Evolutionary conservation across 2,113 vertebrate species (phyloP).

Genomic region (Cromileptes altivelis): DNA sequence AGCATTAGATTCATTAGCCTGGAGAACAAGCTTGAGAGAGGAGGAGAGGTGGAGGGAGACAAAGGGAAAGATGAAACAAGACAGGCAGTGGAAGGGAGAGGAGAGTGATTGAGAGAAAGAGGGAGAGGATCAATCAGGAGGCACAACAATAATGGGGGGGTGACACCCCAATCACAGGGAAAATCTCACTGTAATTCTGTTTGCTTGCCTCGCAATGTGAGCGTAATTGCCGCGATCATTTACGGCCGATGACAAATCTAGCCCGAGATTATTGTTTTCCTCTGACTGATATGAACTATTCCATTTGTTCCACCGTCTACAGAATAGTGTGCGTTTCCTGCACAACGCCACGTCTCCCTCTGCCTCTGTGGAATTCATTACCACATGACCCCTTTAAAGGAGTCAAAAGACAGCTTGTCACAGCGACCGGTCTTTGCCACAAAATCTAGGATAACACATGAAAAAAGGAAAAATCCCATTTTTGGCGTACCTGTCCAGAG

Average conservation of each 20-base stretch:
- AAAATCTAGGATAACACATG: slow-evolving; percentile 40
- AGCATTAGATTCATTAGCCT: slow-evolving; percentile 65
- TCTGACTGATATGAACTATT: slow-evolving; percentile 65
- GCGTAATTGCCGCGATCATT: slow-evolving; percentile 68
- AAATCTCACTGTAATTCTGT: slow-evolving; percentile 76
- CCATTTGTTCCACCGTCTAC: slow-evolving; percentile 51
- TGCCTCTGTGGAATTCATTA: slow-evolving; percentile 43
- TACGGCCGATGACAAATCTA: slow-evolving; percentile 54
- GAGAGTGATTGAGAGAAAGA: slow-evolving; percentile 60
- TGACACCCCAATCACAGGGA: slow-evolving; percentile 75
- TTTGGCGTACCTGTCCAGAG: slow-evolving; percentile 68
- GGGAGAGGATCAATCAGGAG: slow-evolving; percentile 74
- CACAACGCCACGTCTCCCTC: not conserved
- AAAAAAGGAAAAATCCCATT: slow-evolving; percentile 11
- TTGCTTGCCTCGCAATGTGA: slow-evolving; percentile 68
- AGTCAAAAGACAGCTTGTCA: slow-evolving; percentile 60
- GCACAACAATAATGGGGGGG: slow-evolving; percentile 62
- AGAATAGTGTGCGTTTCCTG: slow-evolving; percentile 21
- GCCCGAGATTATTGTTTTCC: slow-evolving; percentile 67
- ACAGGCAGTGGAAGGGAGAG: slow-evolving; percentile 64
- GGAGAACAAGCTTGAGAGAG: slow-evolving; percentile 41
- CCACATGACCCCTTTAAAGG: slow-evolving; percentile 46
- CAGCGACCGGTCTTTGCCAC: slow-evolving; percentile 4
- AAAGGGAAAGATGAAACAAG: slow-evolving; percentile 70
- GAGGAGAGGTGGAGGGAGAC: slow-evolving; percentile 48